Evolutionary conservation across 1,140 invertebrate species (phyloP).

Genomic region (Drosophila equinoxialis): DNA sequence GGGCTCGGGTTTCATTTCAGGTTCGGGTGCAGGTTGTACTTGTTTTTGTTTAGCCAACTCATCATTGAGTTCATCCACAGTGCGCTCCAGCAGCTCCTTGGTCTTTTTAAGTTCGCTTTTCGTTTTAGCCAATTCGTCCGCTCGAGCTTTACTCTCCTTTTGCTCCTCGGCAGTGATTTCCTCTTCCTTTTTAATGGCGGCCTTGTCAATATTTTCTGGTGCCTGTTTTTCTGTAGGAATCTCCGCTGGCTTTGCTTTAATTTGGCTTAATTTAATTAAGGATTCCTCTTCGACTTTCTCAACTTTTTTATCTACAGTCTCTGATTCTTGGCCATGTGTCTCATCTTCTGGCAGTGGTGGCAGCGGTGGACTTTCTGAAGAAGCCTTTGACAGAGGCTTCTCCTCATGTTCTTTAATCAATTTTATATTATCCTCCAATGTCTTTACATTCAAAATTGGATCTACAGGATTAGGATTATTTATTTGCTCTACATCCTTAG

Average conservation of each 20-base stretch:
- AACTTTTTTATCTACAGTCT: not conserved
- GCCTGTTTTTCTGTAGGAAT: not conserved
- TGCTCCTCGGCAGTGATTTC: conserved; percentile 84
- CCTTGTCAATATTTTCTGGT: conserved; percentile 68
- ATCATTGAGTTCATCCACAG: conserved; percentile 84
- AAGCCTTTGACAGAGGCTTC: conserved; percentile 5
- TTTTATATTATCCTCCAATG: conserved; percentile 20
- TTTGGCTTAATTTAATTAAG: conserved; percentile 25
- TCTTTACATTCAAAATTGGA: conserved; percentile 34
- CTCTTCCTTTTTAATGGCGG: conserved; percentile 84
- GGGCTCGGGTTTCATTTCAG: conserved; percentile 10
- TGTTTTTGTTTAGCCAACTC: conserved; percentile 77
- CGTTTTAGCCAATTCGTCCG: conserved; percentile 81
- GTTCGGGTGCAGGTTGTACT: conserved; percentile 10
- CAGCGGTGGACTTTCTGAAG: conserved; percentile 59
- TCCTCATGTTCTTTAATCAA: conserved; percentile 32
- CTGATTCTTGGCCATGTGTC: conserved; percentile 43
- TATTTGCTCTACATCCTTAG: conserved; percentile 21
- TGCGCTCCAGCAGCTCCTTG: conserved; percentile 84
- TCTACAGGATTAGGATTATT: conserved; percentile 31
- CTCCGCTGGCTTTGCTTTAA: not conserved
- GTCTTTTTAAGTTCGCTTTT: conserved; percentile 85
- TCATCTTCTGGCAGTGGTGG: conserved; percentile 73
- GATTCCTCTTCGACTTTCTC: conserved; percentile 9
- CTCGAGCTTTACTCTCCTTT: conserved; percentile 81